phyloP scores from a whole-genome alignment of 2,113 vertebrate genomes.

The Synodontis membranacea region DNA sequence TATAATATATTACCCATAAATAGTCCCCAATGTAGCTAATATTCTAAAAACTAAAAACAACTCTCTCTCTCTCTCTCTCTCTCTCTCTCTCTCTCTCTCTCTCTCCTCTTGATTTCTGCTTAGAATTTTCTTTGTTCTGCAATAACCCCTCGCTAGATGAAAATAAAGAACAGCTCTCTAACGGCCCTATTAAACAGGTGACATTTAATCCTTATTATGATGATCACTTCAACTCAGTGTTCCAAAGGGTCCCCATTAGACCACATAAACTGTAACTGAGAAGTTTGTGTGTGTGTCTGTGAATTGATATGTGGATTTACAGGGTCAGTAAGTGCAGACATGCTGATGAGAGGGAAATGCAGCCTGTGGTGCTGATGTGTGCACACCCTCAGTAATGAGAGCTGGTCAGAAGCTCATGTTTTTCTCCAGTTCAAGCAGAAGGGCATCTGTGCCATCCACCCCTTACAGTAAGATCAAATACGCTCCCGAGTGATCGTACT shows the following conservation, averaged over 20 bases:
- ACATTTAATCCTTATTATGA: conserved; percentile 71
- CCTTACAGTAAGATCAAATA: neutral
- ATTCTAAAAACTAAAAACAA: neutral
- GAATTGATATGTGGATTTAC: conserved; percentile 74
- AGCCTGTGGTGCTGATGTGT: conserved; percentile 19
- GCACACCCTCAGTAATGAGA: conserved; percentile 11
- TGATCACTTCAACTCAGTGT: conserved; percentile 56
- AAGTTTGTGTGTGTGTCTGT: conserved; percentile 43
- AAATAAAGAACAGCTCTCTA: conserved; percentile 63
- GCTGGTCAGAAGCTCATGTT: neutral
- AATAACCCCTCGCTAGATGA: conserved; percentile 18
- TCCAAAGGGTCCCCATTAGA: conserved; percentile 59
- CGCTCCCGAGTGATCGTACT: too few relatives aligned
- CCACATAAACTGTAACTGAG: conserved; percentile 47
- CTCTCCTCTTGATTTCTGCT: too few relatives aligned
- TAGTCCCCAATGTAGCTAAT: neutral
- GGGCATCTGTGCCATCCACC: neutral
- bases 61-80: too few relatives aligned
- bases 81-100: too few relatives aligned
- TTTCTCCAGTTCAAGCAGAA: neutral
- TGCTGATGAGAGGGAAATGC: conserved; percentile 29
- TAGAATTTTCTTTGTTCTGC: neutral
- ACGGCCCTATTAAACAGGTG: conserved; percentile 66
- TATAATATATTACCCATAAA: neutral
- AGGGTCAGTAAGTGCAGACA: conserved; percentile 61